Base-by-base conservation (phyloP, 2,113 vertebrate genomes). In the Rhinogobius similis region DNA sequence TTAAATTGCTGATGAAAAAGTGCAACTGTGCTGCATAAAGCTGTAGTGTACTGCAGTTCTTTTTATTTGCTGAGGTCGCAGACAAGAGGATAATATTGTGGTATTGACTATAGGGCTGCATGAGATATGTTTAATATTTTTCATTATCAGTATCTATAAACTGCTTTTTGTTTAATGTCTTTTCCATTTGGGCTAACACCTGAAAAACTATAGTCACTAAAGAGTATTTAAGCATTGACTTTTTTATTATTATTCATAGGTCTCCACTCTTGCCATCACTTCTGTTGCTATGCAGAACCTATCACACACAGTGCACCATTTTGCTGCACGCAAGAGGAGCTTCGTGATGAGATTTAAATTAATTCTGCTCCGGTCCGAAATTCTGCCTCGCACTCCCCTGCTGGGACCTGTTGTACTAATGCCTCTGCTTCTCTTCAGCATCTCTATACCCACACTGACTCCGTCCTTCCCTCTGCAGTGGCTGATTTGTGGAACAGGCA, bases 281-380 rank as follows among this genome's bases (percentile, higher is more conserved):
- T 84, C 82, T 90, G 87, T 90, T 90, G 90, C 88, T 85, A 89
- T 83, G 90, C 88, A 91, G 87, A 90, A 83, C 78, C 48, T 44
- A 78, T 4, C 69, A 14, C 43, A 12, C 43, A 82, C 85, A 82
- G 84, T 81, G 84, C 87, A 83, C 87, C 85, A 73, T 81, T 82
- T 80, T 62, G 82, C 82, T 83, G 81, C 70, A 80, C 82, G 86
- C 82, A 68, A 68, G 82, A 86, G 81, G 67, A 88, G 85, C 89
- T 53, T 53, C 80, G 83, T 94, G 91, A 94, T 93, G 90, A 93
- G 90, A 92, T 94, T 92, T 86, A 92, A 93, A 93, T 94, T 83
- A 93, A 93, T 91, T 93, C 91, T 85, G 89, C 78, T 68, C 84
- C 73, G 32, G 88, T 90, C 89, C 90, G 65, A 92, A 92, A 92